These are phyloP conservation scores for Dryobotodes eremita DNA, from an alignment of 2,888 invertebrate genomes.

Conservation along the genomic window DNA sequence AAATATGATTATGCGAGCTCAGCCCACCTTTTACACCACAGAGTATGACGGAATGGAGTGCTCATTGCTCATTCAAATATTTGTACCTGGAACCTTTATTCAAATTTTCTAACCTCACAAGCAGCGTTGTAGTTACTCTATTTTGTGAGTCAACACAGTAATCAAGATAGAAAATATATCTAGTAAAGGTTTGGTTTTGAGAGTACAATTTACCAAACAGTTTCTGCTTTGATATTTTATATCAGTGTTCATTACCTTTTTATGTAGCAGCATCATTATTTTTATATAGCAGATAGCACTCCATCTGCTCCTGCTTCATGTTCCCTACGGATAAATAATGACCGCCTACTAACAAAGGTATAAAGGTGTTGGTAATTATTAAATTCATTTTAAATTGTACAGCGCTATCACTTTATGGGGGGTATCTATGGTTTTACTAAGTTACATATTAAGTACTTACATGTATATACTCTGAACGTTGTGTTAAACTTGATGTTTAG, in stretches of 20 bases:
- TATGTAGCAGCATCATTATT: no score
- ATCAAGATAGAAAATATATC: neutral
- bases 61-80: neutral
- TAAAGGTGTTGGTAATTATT: conserved; percentile 64
- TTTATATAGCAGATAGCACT: neutral
- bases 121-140: no score
- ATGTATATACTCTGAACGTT: neutral
- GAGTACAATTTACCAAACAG: neutral
- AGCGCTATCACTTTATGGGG: conserved; percentile 42
- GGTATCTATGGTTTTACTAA: conserved; percentile 13
- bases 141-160: neutral
- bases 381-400: conserved; percentile 61
- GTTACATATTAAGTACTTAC: neutral
- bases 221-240: neutral
- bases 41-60: conserved; percentile 22
- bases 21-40: conserved; percentile 40
- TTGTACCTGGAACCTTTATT: no score
- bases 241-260: neutral
- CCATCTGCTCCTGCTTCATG: conserved; percentile 18
- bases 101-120: no score
- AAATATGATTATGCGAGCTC: conserved; percentile 63
- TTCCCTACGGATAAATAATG: conserved; percentile 52
- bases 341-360: conserved; percentile 47
- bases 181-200: neutral
- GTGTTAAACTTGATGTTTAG: neutral